Evolutionary conservation across 2,113 vertebrate genomes (phyloP).

Genomic region (Otocyon megalotis): DNA sequence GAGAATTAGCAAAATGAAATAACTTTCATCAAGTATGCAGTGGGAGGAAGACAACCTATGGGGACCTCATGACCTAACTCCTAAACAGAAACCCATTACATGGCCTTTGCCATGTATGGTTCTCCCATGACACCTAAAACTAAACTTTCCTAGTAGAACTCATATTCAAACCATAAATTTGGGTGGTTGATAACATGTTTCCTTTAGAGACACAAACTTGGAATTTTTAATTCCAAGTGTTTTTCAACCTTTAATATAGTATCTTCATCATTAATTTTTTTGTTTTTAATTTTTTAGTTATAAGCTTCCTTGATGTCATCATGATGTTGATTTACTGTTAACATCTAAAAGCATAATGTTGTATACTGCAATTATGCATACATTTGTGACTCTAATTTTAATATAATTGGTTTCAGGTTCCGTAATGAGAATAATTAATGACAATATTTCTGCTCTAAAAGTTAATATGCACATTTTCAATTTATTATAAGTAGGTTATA

Average conservation of each 20-base stretch:
- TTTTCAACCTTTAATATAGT: neutral
- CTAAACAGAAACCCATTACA: too few species aligned
- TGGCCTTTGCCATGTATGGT: fast-evolving
- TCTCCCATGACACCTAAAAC: neutral
- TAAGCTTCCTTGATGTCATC: neutral
- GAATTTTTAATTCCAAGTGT: neutral
- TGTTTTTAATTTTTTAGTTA: constrained; percentile 27
- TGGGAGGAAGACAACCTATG: neutral
- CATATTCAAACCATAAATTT: neutral
- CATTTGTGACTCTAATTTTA: constrained; percentile 66
- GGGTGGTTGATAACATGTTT: neutral
- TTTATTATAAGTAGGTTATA: constrained; percentile 49
- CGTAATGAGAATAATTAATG: constrained; percentile 79
- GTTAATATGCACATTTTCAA: constrained; percentile 64
- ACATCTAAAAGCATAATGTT: neutral
- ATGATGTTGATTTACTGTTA: constrained; percentile 13
- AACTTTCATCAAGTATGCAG: neutral
- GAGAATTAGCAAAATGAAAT: neutral
- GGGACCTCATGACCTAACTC: too few species aligned
- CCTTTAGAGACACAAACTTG: neutral
- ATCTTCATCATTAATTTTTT: neutral
- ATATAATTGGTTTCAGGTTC: constrained; percentile 72
- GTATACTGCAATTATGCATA: neutral
- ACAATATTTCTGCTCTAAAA: constrained; percentile 76
- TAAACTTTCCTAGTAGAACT: neutral